Evolutionary conservation across 2,888 invertebrate species (phyloP).

Genomic region (Escarpia spicata): DNA sequence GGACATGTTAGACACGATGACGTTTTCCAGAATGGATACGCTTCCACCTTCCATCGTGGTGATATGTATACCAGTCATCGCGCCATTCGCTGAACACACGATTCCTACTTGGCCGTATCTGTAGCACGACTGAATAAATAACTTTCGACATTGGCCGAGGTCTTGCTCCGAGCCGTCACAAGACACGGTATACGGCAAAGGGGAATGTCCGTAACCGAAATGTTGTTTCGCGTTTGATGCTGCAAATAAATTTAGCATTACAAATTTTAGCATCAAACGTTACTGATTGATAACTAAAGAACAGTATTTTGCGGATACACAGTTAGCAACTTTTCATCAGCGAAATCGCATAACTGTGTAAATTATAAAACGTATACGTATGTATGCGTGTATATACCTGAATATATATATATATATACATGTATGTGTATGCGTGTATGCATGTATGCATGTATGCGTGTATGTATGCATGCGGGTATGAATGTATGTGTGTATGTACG

Average conservation of each 20-base stretch:
- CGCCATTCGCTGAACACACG: background rate
- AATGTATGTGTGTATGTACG: constrained; percentile 1
- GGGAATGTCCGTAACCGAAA: background rate
- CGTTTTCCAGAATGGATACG: background rate
- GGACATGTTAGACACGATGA: background rate
- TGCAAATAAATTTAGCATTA: background rate
- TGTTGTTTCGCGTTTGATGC: background rate
- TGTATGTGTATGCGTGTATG: constrained; percentile 8
- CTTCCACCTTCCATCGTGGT: background rate
- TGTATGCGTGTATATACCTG: background rate
- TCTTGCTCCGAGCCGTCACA: background rate
- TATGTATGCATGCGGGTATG: constrained; percentile 20
- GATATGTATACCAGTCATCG: background rate
- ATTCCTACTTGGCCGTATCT: background rate
- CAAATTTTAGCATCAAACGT: too few relatives aligned
- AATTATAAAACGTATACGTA: background rate
- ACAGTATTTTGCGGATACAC: too few relatives aligned
- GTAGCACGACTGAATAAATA: background rate
- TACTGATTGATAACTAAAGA: too few relatives aligned
- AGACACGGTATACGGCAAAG: background rate
- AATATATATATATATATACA: constrained; percentile 20
- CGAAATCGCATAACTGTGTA: too few relatives aligned
- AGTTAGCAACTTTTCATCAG: too few relatives aligned
- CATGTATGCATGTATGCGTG: constrained; percentile 23
- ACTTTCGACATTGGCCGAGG: background rate